phyloP scores from a whole-genome alignment of 2,113 vertebrate species.

The Laterallus jamaicensis region DNA sequence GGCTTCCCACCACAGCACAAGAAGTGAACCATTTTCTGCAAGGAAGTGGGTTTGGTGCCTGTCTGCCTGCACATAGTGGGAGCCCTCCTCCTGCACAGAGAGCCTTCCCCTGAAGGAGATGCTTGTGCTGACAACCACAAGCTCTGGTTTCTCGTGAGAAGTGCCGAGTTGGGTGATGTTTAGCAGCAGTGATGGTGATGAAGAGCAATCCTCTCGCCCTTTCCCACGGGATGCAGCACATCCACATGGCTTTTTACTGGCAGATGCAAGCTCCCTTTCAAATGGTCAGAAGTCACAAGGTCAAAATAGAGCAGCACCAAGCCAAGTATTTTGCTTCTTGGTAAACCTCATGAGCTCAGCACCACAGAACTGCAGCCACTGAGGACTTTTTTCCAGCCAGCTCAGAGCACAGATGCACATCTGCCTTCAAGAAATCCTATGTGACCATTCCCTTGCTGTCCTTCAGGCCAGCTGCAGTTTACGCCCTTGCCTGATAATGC shows the following conservation, averaged over 20 bases:
- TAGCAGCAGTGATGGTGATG: not conserved
- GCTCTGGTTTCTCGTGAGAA: not conserved
- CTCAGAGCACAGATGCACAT: not conserved
- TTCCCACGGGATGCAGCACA: not conserved
- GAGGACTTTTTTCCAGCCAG: not conserved
- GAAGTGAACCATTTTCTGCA: not conserved
- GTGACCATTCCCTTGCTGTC: not conserved
- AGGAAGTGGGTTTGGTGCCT: not conserved
- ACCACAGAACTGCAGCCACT: not conserved
- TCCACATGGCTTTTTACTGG: not conserved
- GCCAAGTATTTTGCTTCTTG: not conserved
- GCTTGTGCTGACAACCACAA: not conserved
- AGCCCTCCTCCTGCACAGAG: not conserved
- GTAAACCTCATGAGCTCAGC: not conserved
- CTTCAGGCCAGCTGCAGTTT: not conserved
- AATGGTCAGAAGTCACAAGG: not conserved
- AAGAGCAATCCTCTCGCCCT: not conserved
- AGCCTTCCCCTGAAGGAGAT: not conserved
- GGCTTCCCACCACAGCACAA: not conserved
- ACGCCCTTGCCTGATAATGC: not conserved
- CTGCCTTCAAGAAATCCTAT: not conserved
- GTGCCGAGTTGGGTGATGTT: accelerated
- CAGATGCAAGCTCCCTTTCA: not conserved
- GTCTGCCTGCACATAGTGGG: not conserved
- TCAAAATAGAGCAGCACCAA: not conserved